These are phyloP conservation scores for Stenoptilia bipunctidactyla DNA, from an alignment of 2,888 invertebrate genomes.

Conservation along the genomic window DNA sequence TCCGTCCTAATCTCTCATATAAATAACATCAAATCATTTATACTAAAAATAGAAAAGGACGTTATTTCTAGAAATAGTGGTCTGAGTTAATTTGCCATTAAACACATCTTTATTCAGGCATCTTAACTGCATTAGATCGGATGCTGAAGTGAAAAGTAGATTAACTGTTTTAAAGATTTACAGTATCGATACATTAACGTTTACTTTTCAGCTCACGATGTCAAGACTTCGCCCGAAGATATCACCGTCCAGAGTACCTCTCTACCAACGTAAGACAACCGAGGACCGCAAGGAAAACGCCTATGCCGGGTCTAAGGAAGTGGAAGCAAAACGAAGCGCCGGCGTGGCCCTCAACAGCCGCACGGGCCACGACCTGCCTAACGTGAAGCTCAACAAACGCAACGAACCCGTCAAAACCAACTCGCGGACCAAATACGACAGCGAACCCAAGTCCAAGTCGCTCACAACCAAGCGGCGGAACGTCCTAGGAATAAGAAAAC, in stretches of 20 bases:
- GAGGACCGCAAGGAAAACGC: slow-evolving; percentile 63
- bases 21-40: no score
- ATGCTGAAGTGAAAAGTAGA: no score
- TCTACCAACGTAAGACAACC: slow-evolving; percentile 48
- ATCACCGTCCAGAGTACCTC: slow-evolving; percentile 38
- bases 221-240: slow-evolving; percentile 53
- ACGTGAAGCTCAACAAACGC: background rate
- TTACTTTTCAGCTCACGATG: slow-evolving; percentile 44
- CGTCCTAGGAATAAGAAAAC: slow-evolving; percentile 52
- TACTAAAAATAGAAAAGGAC: no score
- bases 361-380: no score
- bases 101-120: no score
- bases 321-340: slow-evolving; percentile 38
- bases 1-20: no score
- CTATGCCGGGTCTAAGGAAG: slow-evolving; percentile 41
- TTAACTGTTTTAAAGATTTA: no score
- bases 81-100: no score
- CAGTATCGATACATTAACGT: no score
- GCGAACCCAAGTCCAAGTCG: background rate
- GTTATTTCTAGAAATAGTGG: no score
- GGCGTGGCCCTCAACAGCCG: slow-evolving; percentile 11
- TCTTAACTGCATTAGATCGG: no score
- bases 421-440: background rate
- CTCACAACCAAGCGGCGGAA: slow-evolving; percentile 26
- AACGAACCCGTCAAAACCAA: background rate